phyloP scores from a whole-genome alignment of 1,140 invertebrate species.

The Protaetia brevitarsis region DNA sequence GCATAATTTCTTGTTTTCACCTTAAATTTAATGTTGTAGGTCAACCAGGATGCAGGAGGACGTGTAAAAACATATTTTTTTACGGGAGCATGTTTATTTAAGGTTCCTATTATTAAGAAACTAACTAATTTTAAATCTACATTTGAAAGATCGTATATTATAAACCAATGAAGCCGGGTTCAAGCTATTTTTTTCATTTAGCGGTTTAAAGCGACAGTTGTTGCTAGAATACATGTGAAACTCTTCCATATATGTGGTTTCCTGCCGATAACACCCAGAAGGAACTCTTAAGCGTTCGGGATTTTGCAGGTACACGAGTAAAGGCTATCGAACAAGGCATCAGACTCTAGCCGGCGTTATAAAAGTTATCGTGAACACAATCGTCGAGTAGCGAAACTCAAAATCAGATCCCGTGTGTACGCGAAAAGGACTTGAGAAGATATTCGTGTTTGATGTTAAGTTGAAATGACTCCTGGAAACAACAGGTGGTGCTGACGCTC shows the following conservation, averaged over 20 bases:
- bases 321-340: constrained; percentile 16
- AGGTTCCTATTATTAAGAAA: too few species aligned
- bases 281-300: not conserved
- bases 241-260: not conserved
- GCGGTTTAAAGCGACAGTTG: too few species aligned
- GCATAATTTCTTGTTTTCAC: too few species aligned
- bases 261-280: not conserved
- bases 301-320: constrained; percentile 10
- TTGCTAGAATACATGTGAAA: not conserved
- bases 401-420: not conserved
- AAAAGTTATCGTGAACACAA: not conserved
- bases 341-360: not conserved
- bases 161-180: too few species aligned
- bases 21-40: too few species aligned
- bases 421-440: not conserved
- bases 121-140: too few species aligned
- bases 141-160: too few species aligned
- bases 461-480: not conserved
- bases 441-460: not conserved
- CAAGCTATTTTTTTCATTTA: too few species aligned
- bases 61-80: too few species aligned
- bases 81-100: too few species aligned
- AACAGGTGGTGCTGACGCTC: not conserved
- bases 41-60: too few species aligned
- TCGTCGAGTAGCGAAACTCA: not conserved